phyloP scores from a whole-genome alignment of 2,113 vertebrate species.

The Dipodomys merriami region DNA sequence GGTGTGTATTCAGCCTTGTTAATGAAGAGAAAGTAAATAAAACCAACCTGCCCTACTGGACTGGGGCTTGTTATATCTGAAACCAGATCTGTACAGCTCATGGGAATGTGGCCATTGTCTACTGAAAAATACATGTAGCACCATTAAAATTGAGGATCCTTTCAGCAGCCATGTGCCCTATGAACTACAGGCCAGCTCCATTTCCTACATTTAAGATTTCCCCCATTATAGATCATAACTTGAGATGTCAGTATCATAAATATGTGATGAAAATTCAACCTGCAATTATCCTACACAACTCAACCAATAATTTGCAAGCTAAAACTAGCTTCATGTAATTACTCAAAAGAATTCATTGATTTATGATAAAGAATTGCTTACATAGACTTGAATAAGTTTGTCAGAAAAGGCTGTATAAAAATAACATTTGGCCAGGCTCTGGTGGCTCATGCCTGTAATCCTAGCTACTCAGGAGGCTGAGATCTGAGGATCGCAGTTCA shows the following conservation, averaged over 20 bases:
- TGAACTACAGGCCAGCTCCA: neutral
- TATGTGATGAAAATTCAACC: too few relatives aligned
- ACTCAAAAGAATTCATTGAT: neutral
- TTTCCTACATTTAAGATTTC: neutral
- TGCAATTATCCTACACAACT: too few relatives aligned
- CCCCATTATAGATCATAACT: neutral
- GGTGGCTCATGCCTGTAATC: too few relatives aligned
- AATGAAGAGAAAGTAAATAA: neutral
- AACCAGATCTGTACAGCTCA: neutral
- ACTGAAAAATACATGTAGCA: neutral
- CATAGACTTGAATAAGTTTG: too few relatives aligned
- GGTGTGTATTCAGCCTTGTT: fast-evolving
- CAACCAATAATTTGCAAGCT: neutral
- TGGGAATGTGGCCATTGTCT: fast-evolving
- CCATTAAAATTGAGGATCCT: neutral
- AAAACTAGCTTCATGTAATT: neutral
- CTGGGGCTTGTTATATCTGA: neutral
- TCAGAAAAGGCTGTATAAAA: too few relatives aligned
- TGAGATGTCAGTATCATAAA: too few relatives aligned
- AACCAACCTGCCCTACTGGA: neutral
- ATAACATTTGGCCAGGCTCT: too few relatives aligned
- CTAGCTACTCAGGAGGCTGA: too few relatives aligned
- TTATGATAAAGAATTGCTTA: too few relatives aligned
- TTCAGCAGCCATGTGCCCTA: neutral
- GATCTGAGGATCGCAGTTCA: too few relatives aligned